Base-by-base conservation (phyloP, 2,888 invertebrate genomes). In the Athetis lepigone region DNA sequence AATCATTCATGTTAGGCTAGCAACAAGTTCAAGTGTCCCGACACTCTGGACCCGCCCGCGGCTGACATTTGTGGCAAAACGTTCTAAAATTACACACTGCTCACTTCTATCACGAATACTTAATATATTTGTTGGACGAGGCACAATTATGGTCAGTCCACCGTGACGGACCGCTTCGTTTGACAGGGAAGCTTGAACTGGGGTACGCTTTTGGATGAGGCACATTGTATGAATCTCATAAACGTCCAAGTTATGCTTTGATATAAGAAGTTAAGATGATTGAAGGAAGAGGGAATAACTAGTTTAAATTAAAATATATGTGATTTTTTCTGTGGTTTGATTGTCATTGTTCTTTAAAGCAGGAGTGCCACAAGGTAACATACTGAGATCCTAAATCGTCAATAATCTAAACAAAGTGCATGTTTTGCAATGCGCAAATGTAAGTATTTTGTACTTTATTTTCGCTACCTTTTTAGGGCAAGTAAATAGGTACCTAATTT, bases 51-150 rank as follows among this genome's bases (percentile, higher is more conserved):
- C 68, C 62, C 60, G 79, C 81, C 82, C 67, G 74, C 60, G 79
- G 84, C 85, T 75, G 75, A 79, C 81, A 81, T 88, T 86, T 85
- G 79, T 79, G 80, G 86, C 76, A 83, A 87, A 88, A 87, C 82
- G 86, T 80, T 89, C 81, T 84, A 84, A 90, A 90, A 91, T 91
- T 89, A 91, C 85, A 90, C 81, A 89, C 75, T 76, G 71, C 62
- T 72, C 78, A 81, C 80, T 83, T 84, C 84, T 87, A 91, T 90
- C 85, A 88, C 86, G 87, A 88, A 89, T 88, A 89, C 87, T 90
- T 91, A 90, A 91, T 91, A 89, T 87, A 90, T 90, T 91, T 90
- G 88, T 90, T 84, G 89, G 89, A 81, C 82, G 81, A 83, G 82
- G 81, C 80, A 87, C 89, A 89, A 88, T 90, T 88, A 87, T 86